Conservation (phyloP, 2,888 invertebrate genomes). For the Acleris laterana region DNA sequence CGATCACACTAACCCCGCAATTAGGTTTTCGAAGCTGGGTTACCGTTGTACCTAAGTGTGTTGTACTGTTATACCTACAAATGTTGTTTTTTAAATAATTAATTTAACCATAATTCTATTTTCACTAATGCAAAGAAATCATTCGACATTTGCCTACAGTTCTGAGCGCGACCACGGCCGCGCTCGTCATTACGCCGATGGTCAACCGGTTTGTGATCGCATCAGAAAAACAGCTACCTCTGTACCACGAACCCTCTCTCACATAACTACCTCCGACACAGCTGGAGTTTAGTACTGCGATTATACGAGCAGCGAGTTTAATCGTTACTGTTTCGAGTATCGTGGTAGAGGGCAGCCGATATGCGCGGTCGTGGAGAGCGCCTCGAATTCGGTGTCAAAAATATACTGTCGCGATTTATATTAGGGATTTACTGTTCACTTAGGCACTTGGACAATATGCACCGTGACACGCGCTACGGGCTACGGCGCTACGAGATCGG, state of each 20-base stretch:
- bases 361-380: slow-evolving; percentile 66
- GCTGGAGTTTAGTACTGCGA: slow-evolving; percentile 26
- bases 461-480: slow-evolving; percentile 35
- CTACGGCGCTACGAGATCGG: slow-evolving; percentile 19
- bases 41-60: too few relatives aligned
- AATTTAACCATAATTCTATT: slow-evolving; percentile 46
- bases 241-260: slow-evolving; percentile 56
- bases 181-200: slow-evolving; percentile 73
- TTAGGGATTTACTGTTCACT: slow-evolving; percentile 40
- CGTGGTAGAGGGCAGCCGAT: slow-evolving; percentile 67
- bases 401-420: slow-evolving; percentile 64
- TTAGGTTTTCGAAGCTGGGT: too few relatives aligned
- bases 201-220: slow-evolving; percentile 82
- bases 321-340: slow-evolving; percentile 32
- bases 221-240: slow-evolving; percentile 80
- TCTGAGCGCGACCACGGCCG: slow-evolving; percentile 54
- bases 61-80: too few relatives aligned
- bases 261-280: slow-evolving; percentile 12
- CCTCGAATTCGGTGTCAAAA: slow-evolving; percentile 73
- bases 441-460: slow-evolving; percentile 23
- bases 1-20: too few relatives aligned
- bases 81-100: too few relatives aligned
- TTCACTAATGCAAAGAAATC: slow-evolving; percentile 67
- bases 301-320: background rate
- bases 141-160: slow-evolving; percentile 69